Conservation (phyloP, 2,113 vertebrate species). For the Grammomys surdaster region DNA sequence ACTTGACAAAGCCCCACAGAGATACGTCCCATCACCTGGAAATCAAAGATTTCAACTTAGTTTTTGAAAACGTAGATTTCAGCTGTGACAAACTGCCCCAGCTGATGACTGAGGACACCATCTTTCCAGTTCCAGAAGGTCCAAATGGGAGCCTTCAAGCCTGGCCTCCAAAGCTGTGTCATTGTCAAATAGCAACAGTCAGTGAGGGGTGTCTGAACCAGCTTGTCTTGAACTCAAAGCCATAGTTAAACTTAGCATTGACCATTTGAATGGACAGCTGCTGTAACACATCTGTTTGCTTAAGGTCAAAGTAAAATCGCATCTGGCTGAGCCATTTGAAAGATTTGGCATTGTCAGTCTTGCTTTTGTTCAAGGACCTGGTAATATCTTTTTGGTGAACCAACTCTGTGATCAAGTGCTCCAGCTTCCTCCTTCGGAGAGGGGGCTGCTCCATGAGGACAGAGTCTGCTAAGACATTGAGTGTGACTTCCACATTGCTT, state of each 20-base stretch:
- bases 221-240: constrained; percentile 99
- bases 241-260: constrained; percentile 99
- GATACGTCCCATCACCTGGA: constrained; percentile 99
- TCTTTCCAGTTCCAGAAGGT: constrained; percentile 98
- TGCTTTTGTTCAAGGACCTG: constrained; percentile 94
- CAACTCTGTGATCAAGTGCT: constrained; percentile 97
- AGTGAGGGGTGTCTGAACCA: constrained; percentile 98
- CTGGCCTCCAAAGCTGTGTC: constrained; percentile 99
- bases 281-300: constrained; percentile 97
- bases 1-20: constrained; percentile 99
- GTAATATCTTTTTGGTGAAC: constrained; percentile 99
- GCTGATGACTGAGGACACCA: constrained; percentile 98
- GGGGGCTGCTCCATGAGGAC: constrained; percentile 99
- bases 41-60: constrained; percentile 99
- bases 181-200: constrained; percentile 99
- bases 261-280: constrained; percentile 99
- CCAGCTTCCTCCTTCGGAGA: constrained; percentile 95
- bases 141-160: constrained; percentile 98
- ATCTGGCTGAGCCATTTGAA: constrained; percentile 99
- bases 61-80: constrained; percentile 93
- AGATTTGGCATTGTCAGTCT: constrained; percentile 95
- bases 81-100: constrained; percentile 93
- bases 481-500: constrained; percentile 95
- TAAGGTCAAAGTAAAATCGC: constrained; percentile 99
- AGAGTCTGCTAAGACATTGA: constrained; percentile 97